Evolutionary conservation across 2,888 invertebrate species (phyloP).

Genomic region (Drosophila histrio): DNA sequence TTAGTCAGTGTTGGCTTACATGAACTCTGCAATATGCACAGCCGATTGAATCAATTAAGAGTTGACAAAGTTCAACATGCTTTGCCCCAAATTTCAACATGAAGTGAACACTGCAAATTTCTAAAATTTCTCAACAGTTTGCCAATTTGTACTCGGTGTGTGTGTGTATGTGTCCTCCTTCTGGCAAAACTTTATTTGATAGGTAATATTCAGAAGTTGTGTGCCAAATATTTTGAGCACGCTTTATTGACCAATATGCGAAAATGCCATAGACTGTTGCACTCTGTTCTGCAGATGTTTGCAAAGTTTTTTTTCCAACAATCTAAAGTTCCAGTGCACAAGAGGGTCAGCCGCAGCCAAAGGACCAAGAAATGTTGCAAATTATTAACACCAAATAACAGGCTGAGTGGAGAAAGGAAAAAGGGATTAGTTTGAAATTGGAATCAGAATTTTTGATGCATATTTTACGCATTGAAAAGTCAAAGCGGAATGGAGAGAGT

Average conservation of each 20-base stretch:
- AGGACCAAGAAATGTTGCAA: background rate
- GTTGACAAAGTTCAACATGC: slow-evolving; percentile 49
- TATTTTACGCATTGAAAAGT: background rate
- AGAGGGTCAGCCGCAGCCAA: background rate
- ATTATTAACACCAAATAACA: background rate
- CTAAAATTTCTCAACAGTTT: slow-evolving; percentile 27
- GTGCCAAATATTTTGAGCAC: slow-evolving; percentile 62
- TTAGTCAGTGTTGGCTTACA: slow-evolving; percentile 42
- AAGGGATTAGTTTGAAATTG: background rate
- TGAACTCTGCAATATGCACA: slow-evolving; percentile 49
- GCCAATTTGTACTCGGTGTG: slow-evolving; percentile 4
- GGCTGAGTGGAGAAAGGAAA: background rate
- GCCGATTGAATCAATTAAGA: slow-evolving; percentile 71
- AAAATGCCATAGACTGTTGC: slow-evolving; percentile 30
- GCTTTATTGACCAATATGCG: slow-evolving; percentile 72
- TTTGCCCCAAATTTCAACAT: background rate
- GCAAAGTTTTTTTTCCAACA: slow-evolving; percentile 35
- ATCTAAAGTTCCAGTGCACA: slow-evolving; percentile 33
- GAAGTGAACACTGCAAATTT: slow-evolving; percentile 6
- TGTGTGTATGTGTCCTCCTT: slow-evolving; percentile 1
- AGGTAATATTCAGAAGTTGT: slow-evolving; percentile 61
- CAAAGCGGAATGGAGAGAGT: background rate
- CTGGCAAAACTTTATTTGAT: slow-evolving; percentile 43
- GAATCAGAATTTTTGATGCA: background rate
- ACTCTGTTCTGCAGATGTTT: slow-evolving; percentile 21